Conservation (phyloP, 2,113 vertebrate genomes). For the Porphyrio hochstetteri region DNA sequence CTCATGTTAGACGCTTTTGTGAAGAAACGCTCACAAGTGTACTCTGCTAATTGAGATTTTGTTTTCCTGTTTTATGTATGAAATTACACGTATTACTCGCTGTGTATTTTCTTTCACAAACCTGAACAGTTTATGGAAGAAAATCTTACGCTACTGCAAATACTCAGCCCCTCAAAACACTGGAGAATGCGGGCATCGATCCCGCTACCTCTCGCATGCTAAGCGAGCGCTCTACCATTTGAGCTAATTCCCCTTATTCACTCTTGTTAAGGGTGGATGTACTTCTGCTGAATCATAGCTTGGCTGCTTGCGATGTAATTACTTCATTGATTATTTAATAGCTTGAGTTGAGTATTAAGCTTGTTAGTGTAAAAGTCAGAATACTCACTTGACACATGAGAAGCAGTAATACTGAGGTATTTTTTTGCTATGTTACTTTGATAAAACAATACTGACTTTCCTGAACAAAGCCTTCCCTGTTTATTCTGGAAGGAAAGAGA, state of each 20-base stretch:
- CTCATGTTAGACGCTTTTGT: fast-evolving
- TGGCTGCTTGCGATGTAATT: fast-evolving
- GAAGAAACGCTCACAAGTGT: fast-evolving
- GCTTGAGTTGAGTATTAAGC: too few relatives aligned
- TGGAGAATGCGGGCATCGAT: conserved; percentile 82
- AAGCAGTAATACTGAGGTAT: not conserved
- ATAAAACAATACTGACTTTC: not conserved
- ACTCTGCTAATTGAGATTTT: fast-evolving
- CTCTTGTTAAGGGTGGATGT: fast-evolving
- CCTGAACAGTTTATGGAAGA: not conserved
- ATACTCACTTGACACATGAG: fast-evolving
- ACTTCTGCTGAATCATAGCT: not conserved
- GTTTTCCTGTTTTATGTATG: fast-evolving
- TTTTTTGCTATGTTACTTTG: not conserved
- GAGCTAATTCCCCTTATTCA: conserved; percentile 66
- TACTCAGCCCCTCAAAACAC: fast-evolving
- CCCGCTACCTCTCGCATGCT: conserved; percentile 78
- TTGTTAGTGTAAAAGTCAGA: too few relatives aligned
- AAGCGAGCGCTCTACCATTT: conserved; percentile 79
- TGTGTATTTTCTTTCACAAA: not conserved
- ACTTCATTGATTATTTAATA: fast-evolving
- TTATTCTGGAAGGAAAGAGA: not conserved
- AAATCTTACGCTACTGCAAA: fast-evolving
- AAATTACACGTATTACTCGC: fast-evolving
- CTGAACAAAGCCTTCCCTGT: not conserved